These are phyloP conservation scores for Hemicentrotus pulcherrimus DNA, from an alignment of 35 echinoderm and acorn worm species.

Conservation along the genomic window DNA sequence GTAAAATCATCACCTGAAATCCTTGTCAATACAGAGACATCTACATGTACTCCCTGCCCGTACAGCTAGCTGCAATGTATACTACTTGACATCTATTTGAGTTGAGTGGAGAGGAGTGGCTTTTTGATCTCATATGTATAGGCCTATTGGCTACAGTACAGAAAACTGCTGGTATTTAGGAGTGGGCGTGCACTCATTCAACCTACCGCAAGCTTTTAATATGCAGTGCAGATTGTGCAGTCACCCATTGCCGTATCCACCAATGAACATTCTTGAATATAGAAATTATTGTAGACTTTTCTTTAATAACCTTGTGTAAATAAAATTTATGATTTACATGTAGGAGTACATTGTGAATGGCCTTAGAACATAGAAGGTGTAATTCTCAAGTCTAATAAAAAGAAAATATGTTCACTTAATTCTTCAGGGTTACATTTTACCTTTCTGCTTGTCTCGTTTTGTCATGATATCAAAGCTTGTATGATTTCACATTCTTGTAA, in stretches of 20 bases:
- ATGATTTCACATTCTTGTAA: too few species aligned
- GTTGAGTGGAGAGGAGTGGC: background rate
- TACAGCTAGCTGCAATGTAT: background rate
- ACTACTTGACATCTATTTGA: too few species aligned
- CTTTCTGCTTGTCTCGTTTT: too few species aligned
- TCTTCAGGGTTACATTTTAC: too few species aligned
- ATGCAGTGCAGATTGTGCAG: background rate
- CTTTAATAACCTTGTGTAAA: background rate
- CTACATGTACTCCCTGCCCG: background rate
- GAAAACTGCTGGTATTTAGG: background rate
- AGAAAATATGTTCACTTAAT: too few species aligned
- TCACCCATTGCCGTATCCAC: background rate
- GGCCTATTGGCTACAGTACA: background rate
- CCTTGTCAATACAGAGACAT: background rate
- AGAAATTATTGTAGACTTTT: background rate
- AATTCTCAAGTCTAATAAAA: too few species aligned
- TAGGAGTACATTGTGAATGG: too few species aligned
- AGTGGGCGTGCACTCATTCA: background rate
- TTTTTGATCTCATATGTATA: background rate
- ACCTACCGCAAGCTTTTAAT: background rate
- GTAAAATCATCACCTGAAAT: background rate
- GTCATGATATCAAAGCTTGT: too few species aligned
- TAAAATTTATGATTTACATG: too few species aligned
- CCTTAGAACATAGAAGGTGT: too few species aligned
- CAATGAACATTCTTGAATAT: background rate